These are phyloP conservation scores for Pangasianodon hypophthalmus DNA, from an alignment of 2,113 vertebrate genomes.

Conservation along the genomic window DNA sequence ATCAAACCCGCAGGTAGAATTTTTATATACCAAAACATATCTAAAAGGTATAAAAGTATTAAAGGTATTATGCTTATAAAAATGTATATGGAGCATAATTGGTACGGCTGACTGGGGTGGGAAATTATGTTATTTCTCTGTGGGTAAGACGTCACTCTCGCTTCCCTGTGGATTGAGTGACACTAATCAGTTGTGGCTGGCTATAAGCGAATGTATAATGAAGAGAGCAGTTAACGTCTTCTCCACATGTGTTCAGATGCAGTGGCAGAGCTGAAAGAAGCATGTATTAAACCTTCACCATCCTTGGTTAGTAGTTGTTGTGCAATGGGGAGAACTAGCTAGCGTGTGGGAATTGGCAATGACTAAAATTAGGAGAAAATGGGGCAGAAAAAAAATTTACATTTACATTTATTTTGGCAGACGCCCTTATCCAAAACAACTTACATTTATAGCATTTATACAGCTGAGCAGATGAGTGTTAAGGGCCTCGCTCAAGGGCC, in stretches of 20 bases:
- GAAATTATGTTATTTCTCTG: background rate
- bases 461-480: background rate
- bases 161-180: background rate
- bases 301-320: background rate
- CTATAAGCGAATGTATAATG: background rate
- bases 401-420: background rate
- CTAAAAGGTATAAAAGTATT: background rate
- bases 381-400: background rate
- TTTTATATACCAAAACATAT: background rate
- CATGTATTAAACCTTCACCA: background rate
- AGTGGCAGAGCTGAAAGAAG: background rate
- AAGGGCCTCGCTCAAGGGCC: background rate
- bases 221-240: background rate
- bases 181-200: background rate
- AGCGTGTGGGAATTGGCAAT: background rate
- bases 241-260: background rate
- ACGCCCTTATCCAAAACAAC: background rate
- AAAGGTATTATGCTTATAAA: background rate
- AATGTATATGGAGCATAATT: background rate
- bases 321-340: background rate
- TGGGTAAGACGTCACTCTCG: background rate
- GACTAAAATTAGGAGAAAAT: background rate
- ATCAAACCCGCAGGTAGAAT: conserved; percentile 62
- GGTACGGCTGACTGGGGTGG: background rate
- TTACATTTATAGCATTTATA: background rate